Percentiles rank a stretch among this genome's conserved stretches.
phyloP scores from a whole-genome alignment of 2,888 invertebrate genomes.

The Dynastes tityus region DNA sequence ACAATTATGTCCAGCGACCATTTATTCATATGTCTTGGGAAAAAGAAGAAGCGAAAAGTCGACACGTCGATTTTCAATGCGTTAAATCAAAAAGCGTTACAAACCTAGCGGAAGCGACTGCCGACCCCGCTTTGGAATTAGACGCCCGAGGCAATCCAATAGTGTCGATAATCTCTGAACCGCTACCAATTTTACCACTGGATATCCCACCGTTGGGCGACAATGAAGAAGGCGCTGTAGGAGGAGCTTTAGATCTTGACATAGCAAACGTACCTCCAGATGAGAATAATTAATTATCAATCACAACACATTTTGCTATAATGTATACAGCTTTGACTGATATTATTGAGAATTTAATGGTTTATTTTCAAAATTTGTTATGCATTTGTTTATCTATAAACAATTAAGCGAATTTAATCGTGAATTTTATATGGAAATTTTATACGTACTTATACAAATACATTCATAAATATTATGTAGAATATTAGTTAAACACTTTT shows the following conservation, averaged over 20 bases:
- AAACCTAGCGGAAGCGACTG: conserved; percentile 95
- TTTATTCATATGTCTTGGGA: conserved; percentile 99
- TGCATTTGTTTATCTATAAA: conserved; percentile 41
- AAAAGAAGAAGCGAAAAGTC: conserved; percentile 98
- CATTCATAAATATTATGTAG: conserved; percentile 10
- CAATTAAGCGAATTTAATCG: conserved; percentile 29
- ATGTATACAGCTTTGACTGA: conserved; percentile 49
- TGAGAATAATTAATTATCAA: conserved; percentile 57
- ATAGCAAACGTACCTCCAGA: conserved; percentile 64
- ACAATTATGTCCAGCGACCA: conserved; percentile 99
- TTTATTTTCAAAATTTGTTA: conserved; percentile 43
- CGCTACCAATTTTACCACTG: conserved; percentile 60
- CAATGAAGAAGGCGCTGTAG: conserved; percentile 68
- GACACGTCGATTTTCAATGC: conserved; percentile 99
- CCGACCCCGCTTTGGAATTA: conserved; percentile 85
- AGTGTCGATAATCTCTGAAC: conserved; percentile 61
- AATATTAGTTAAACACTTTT: conserved; percentile 12
- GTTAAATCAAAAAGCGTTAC: conserved; percentile 98
- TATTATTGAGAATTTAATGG: conserved; percentile 36
- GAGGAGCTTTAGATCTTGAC: conserved; percentile 64
- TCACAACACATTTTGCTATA: conserved; percentile 38
- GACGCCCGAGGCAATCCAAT: conserved; percentile 75
- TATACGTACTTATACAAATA: conserved; percentile 32
- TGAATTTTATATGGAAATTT: conserved; percentile 43
- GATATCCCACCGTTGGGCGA: conserved; percentile 64